Evolutionary conservation across 1,140 invertebrate species (phyloP), one percentile per base, ranked within the genome.

Genomic region (Eupristina koningsbergeri): DNA sequence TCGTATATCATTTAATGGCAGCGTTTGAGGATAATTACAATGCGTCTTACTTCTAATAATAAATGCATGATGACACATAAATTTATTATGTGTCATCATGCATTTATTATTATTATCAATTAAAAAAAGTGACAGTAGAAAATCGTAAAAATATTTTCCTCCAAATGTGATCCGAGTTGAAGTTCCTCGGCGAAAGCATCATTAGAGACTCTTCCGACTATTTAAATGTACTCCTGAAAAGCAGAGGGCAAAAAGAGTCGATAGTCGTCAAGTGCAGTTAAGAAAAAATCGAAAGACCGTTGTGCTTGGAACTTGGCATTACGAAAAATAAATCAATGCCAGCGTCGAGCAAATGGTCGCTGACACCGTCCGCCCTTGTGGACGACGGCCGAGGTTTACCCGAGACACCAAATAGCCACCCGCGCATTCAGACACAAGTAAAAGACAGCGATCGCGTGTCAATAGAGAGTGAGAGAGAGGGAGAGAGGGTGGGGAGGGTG

Each of bases 61-160:
- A 75, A 81, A 81, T 13, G 47, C 47, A 26, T 63, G 75, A 58
- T 74, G 5, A 31, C 41, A 39, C 7, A 34, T 26, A 61, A 61
- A 58, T 1, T 7, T 77, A 53, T n/a, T n/a, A n/a, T n/a, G n/a
- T n/a, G n/a, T n/a, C n/a, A n/a, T n/a, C n/a, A n/a, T n/a, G n/a
- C n/a, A n/a, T n/a, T n/a, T n/a, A n/a, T n/a, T n/a, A n/a, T n/a
- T n/a, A n/a, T 50, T 50, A 2, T 11, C 75, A 53, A 31, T 63
- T 58, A 6, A 58, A 58, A 58, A 58, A 58, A 26, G 9, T n/a
- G n/a, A n/a, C n/a, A 9, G 2, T 22, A 53, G 19, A 17, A 7
- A 53, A 53, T 3, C 19, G 19, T 53, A 15, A 53, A 53, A 17
- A 53, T 53, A 58, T 3, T 58, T 58, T 58, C 3, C 53, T 22